Base-by-base conservation (phyloP, 2,888 invertebrate species). In the Coleophora flavipennella region DNA sequence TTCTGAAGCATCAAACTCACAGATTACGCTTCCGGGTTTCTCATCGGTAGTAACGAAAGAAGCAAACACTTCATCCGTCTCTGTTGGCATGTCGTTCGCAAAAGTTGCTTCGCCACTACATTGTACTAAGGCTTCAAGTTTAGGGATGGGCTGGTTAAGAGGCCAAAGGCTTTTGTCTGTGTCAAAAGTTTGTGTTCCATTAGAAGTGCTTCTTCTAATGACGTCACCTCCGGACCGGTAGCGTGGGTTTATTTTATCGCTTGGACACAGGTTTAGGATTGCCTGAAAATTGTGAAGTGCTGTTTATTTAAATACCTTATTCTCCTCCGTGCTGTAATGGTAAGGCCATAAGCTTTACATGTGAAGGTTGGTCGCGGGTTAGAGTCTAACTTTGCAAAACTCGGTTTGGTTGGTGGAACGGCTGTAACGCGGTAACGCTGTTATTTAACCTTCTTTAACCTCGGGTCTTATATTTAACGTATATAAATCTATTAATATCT, bases 131-230 rank as follows among this genome's bases (percentile, higher is more conserved):
- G 89, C 88, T 35, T 53, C 52, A 1, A 89, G 40, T 66, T 92
- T 92, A 1, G 85, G 78, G 12, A 91, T 59, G 0, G 91, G 89
- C 60, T 91, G 66, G 40, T 86, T 88, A 20, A 91, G 51, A 0
- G 92, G 91, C 86, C 88, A 91, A 36, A 86, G 50, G 12, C 77
- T 73, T 46, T 85, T 73, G 53, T 90, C 81, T 0, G 88, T 88
- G 40, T 87, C 86, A 55, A 77, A 91, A 40, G 76, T 79, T 62
- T 91, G 91, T 26, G 66, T 77, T 8, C 88, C 91, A 3, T 76
- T 78, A 0, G 90, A 90, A 10, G 90, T 49, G 1, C 36, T 35
- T 2, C 52, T 41, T 13, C 80, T 64, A 4, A 90, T 57, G 9
- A 80, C 51, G 0, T 55, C 49, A 0, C 83, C 86, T 1, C 90